Evolutionary conservation across 2,888 invertebrate species (phyloP), one percentile per base, ranked within the genome.

Genomic region (Noctua janthina): DNA sequence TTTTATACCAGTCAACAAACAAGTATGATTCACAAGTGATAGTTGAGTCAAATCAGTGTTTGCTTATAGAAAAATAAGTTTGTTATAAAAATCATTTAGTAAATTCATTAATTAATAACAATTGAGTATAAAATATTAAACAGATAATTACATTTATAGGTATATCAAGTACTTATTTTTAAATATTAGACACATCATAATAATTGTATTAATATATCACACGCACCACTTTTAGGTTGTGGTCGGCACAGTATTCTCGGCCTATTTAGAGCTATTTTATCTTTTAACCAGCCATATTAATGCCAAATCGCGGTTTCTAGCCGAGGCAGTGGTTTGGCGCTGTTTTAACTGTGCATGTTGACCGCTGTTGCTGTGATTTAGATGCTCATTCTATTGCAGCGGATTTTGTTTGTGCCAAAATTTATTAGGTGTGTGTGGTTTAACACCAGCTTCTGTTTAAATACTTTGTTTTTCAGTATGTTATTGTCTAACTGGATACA

Each of bases 381-480:
- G 77, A 64, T 67, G 77, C 69, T 49, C 67, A 81, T 85, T 59
- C n/a, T 43, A 87, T 35, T 85, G 85, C 73, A 66, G 79, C 4
- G 7, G 29, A 68, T 69, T 84, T 87, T 85, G 86, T 87, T 70
- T 59, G 88, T 85, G 82, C 87, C 85, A 85, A 85, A 51, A 87
- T 17, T 73, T 72, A 74, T 81, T 70, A 68, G 13, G 72, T 68
- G 69, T 80, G 29, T 59, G 62, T 69, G 46, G 77, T 17, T 78
- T 62, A 23, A 77, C 68, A 77, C 15, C 11, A 35, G 23, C 29
- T 59, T 67, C 43, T 35, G 23, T 54, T 39, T 62, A 7, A 35
- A 35, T 35, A 11, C 20, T 15, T 11, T 35, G 10, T 46, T n/a
- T 51, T 68, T n/a, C 2, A 13, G 15, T 0, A 8, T 51, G n/a